These are phyloP conservation scores for Microcebus ravelobensis DNA, from an alignment of 2,113 vertebrate species.

Conservation along the genomic window DNA sequence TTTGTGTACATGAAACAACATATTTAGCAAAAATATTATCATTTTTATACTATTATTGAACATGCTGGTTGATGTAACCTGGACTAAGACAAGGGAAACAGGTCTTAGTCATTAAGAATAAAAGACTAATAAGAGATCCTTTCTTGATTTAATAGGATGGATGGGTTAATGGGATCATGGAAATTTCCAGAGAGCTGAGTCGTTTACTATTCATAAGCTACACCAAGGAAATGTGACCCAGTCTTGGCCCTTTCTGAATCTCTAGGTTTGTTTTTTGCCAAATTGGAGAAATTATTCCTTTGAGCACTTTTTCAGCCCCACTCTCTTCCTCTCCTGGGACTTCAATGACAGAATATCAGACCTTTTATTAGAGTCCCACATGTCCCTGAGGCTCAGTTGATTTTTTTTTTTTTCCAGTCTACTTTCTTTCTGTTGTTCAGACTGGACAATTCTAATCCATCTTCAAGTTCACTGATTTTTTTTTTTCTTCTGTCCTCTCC, in stretches of 20 bases:
- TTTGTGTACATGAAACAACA: fast-evolving
- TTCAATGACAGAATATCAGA: not conserved
- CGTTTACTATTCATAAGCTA: not conserved
- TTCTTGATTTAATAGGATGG: not conserved
- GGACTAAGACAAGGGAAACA: not conserved
- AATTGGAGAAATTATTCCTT: not conserved
- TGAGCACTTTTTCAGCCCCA: not conserved
- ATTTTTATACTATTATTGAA: not conserved
- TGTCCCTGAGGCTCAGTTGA: not conserved
- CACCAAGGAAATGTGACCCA: not conserved
- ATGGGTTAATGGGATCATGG: not conserved
- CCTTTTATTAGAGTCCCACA: not conserved
- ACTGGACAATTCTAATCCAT: fast-evolving
- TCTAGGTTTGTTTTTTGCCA: not conserved
- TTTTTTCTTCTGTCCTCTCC: not conserved
- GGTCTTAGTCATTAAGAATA: not conserved
- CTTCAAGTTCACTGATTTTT: not conserved
- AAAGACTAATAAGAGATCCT: not conserved
- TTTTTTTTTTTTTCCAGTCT: not conserved
- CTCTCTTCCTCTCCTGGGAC: not conserved
- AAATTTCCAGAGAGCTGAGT: not conserved
- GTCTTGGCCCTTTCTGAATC: not conserved
- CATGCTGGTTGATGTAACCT: not conserved
- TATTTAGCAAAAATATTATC: not conserved
- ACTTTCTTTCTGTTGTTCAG: not conserved